Percentiles rank a stretch among this genome's conserved stretches.
These are phyloP conservation scores for Planococcus citri DNA, from an alignment of 1,140 invertebrate genomes.

Conservation along the genomic window DNA sequence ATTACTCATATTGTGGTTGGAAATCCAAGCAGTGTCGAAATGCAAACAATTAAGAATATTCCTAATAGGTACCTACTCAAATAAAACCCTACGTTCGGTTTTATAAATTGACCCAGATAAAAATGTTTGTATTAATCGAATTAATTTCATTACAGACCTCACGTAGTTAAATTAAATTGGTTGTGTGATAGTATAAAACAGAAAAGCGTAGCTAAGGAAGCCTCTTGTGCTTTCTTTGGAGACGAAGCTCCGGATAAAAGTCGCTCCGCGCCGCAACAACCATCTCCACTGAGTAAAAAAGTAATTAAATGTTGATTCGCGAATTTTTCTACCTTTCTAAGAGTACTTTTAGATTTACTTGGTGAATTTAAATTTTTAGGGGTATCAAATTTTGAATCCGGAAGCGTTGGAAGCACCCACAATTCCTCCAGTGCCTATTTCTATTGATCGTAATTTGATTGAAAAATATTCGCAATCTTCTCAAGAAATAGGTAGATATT, in stretches of 20 bases:
- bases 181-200: constrained; percentile 54
- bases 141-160: constrained; percentile 39
- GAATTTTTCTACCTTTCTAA: too few species aligned
- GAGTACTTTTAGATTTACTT: too few species aligned
- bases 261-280: constrained; percentile 31
- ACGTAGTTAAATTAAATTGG: constrained; percentile 58
- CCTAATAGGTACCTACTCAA: neutral
- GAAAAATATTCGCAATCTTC: constrained; percentile 20
- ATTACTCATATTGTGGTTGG: constrained; percentile 70
- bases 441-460: neutral
- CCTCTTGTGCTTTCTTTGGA: neutral
- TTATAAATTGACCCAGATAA: too few species aligned
- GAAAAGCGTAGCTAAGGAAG: constrained; percentile 44
- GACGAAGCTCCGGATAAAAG: constrained; percentile 24
- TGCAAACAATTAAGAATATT: neutral
- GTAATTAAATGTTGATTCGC: constrained; percentile 27
- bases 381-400: constrained; percentile 8
- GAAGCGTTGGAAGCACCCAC: neutral
- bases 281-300: constrained; percentile 52
- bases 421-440: neutral
- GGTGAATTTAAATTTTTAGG: too few species aligned
- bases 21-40: constrained; percentile 31
- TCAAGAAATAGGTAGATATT: neutral
- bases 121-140: neutral
- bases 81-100: too few species aligned